phyloP scores from a whole-genome alignment of 2,888 invertebrate genomes.

The Meghimatium bilineatum region DNA sequence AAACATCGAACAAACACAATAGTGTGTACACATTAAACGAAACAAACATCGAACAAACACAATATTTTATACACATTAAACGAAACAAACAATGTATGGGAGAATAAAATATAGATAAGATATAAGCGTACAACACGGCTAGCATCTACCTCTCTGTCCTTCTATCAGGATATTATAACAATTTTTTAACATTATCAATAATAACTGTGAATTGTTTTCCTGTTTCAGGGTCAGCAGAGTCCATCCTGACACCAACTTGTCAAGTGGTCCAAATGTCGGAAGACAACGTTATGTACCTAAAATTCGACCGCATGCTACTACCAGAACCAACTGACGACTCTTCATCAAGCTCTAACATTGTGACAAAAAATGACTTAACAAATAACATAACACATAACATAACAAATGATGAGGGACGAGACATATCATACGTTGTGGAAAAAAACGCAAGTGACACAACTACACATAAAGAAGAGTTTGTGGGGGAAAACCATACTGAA shows the following conservation, averaged over 20 bases:
- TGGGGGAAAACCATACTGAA: background rate
- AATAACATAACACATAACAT: too few species aligned
- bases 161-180: too few species aligned
- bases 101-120: too few species aligned
- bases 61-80: too few species aligned
- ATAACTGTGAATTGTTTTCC: background rate
- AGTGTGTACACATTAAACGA: too few species aligned
- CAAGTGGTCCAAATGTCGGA: background rate
- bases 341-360: too few species aligned
- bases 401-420: background rate
- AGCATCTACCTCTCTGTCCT: too few species aligned
- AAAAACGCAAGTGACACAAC: background rate
- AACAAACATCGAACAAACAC: too few species aligned
- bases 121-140: too few species aligned
- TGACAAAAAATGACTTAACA: background rate
- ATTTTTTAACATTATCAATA: too few species aligned
- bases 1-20: too few species aligned
- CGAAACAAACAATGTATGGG: too few species aligned
- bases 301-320: background rate
- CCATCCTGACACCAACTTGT: background rate
- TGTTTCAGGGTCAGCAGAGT: background rate
- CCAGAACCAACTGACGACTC: background rate
- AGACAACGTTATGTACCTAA: background rate
- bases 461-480: background rate
- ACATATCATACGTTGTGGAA: background rate